Percentiles rank a stretch among this genome's conserved stretches.
phyloP scores from a whole-genome alignment of 2,888 invertebrate genomes.

The Drosophila macrospina region DNA sequence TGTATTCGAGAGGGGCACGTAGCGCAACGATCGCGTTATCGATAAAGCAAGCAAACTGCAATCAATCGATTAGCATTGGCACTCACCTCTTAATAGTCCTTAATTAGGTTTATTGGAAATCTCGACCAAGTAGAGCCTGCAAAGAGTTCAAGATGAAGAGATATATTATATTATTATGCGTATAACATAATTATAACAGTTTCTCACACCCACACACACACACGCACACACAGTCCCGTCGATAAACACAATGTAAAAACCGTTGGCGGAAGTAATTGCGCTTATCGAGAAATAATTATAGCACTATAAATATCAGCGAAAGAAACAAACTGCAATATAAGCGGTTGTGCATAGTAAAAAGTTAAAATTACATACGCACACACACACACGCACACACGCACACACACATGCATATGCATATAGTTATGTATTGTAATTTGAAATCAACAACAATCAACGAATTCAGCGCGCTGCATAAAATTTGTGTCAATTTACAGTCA shows the following conservation, averaged over 20 bases:
- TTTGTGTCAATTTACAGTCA: slow-evolving; percentile 2
- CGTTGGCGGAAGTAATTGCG: neutral
- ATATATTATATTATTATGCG: too few species aligned
- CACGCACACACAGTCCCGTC: neutral
- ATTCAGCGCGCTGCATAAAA: slow-evolving; percentile 6
- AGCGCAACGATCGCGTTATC: slow-evolving; percentile 3
- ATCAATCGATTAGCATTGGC: neutral
- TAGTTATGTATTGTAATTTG: slow-evolving; percentile 13
- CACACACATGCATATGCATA: neutral
- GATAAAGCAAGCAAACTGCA: neutral
- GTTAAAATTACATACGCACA: neutral
- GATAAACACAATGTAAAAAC: neutral
- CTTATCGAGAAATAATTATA: slow-evolving; percentile 1
- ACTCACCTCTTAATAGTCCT: slow-evolving; percentile 76
- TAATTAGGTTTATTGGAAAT: slow-evolving; percentile 61
- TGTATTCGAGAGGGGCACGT: neutral
- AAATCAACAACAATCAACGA: neutral
- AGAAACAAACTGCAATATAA: neutral
- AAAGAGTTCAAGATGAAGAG: slow-evolving; percentile 21
- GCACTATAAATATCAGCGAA: neutral
- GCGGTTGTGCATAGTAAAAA: neutral
- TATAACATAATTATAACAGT: too few species aligned
- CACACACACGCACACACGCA: neutral
- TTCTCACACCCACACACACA: neutral
- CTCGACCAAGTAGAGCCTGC: slow-evolving; percentile 57